Evolutionary conservation across 2,113 vertebrate species (phyloP).

Genomic region (Scomber japonicus): DNA sequence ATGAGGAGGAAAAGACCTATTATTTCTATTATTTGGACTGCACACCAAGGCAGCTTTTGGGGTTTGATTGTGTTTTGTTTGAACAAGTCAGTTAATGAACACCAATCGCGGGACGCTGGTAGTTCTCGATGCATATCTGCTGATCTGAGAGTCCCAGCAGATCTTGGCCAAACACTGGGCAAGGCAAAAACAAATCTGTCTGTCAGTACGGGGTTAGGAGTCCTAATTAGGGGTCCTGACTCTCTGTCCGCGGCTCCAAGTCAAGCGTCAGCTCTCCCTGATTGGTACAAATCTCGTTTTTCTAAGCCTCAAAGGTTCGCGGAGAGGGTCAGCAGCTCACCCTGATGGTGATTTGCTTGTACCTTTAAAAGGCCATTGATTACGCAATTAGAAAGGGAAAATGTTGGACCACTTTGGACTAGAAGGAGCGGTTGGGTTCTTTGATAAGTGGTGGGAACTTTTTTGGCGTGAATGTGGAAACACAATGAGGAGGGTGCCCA

Average conservation of each 20-base stretch:
- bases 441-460: constrained; percentile 73
- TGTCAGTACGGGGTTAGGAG: constrained; percentile 85
- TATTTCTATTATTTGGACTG: constrained; percentile 82
- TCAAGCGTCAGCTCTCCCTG: constrained; percentile 79
- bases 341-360: constrained; percentile 83
- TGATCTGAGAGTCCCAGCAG: constrained; percentile 84
- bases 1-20: constrained; percentile 74
- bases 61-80: constrained; percentile 88
- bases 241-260: constrained; percentile 82
- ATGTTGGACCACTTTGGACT: constrained; percentile 42
- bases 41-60: constrained; percentile 62
- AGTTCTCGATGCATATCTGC: constrained; percentile 85
- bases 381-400: constrained; percentile 84
- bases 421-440: constrained; percentile 38
- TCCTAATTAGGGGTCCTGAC: constrained; percentile 77
- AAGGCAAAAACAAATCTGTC: constrained; percentile 86
- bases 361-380: constrained; percentile 86
- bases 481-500: background rate
- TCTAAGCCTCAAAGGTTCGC: constrained; percentile 78
- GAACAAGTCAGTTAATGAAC: constrained; percentile 90
- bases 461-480: constrained; percentile 21
- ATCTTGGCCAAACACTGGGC: constrained; percentile 85
- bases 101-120: constrained; percentile 83
- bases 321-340: constrained; percentile 85
- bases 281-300: constrained; percentile 84